Evolutionary conservation across 2,888 invertebrate genomes (phyloP), one percentile per base, ranked within the genome.

Genomic region (Prionchulus punctatus): DNA sequence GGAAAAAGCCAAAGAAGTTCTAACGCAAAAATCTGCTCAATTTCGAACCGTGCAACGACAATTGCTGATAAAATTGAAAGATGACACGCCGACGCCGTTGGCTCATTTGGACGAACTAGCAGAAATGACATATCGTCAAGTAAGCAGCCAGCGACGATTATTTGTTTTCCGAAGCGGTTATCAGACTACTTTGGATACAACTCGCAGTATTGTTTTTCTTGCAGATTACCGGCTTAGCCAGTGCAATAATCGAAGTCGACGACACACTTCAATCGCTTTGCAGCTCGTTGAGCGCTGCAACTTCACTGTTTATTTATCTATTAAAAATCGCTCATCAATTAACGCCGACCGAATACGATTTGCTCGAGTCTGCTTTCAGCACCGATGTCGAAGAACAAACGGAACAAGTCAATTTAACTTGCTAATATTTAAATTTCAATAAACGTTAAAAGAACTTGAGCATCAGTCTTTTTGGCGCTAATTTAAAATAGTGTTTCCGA

Each of bases 41-140:
- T 83, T 84, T 70, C 79, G 84, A 49, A 76, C 83, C 57, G 79
- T 88, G 36, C 85, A 88, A 72, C 81, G 83, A 67, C 76, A 82
- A 60, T 74, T 88, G 42, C 75, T 88, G 59, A 80, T 83, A 1
- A 82, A 84, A 67, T 83, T 84, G 67, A 84, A 85, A 62, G 84
- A 86, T 57, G 79, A 83, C 67, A 86, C 83, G 54, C 83, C 84
- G 0, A 79, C 81, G 1, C 81, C 85, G 45, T 76, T 87, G 59
- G 79, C 80, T 48, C 80, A 82, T 57, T 72, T 88, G 53, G 83
- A 84, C 69, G 79, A 80, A 51, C 73, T 86, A 3, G 76, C 85
- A 66, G 79, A 80, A 58, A 82, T 83, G 59, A 84, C 85, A 0
- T 80, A 82, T 66, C 70, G 76, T 59, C 80, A 82, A 66, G 73